Evolutionary conservation across 2,797 vertebrate species (phyloP).

Genomic region (Hephaestus fuliginosus): DNA sequence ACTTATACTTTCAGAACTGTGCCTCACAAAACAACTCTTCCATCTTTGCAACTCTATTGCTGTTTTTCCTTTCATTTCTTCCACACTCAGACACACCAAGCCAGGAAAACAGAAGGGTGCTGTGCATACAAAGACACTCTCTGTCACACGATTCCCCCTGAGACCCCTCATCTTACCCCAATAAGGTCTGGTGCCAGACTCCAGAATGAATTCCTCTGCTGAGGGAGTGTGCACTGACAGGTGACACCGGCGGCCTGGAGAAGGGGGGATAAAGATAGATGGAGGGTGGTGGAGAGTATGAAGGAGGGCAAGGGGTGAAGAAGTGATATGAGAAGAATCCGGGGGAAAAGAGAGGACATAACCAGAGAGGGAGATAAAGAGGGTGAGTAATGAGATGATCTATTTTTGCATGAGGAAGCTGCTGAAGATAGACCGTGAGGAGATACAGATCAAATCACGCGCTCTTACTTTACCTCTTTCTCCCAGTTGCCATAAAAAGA

Average conservation of each 20-base stretch:
- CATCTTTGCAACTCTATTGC: background rate
- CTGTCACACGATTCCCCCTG: constrained; percentile 31
- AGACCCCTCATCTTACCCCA: constrained; percentile 61
- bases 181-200: constrained; percentile 68
- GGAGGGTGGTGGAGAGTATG: constrained; percentile 25
- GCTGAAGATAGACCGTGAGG: constrained; percentile 14
- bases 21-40: background rate
- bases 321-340: constrained; percentile 50
- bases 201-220: constrained; percentile 60
- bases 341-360: constrained; percentile 24
- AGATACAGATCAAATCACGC: constrained; percentile 43
- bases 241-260: constrained; percentile 60
- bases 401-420: constrained; percentile 48
- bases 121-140: constrained; percentile 20
- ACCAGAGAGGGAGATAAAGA: constrained; percentile 44
- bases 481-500: constrained; percentile 33
- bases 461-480: constrained; percentile 24
- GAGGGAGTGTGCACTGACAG: constrained; percentile 59
- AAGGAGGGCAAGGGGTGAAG: background rate
- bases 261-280: constrained; percentile 75
- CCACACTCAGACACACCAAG: background rate
- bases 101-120: constrained; percentile 1
- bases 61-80: background rate
- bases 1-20: background rate
- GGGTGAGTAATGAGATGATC: constrained; percentile 42